phyloP scores from a whole-genome alignment of 2,113 vertebrate species.

The Solenodon paradoxus region DNA sequence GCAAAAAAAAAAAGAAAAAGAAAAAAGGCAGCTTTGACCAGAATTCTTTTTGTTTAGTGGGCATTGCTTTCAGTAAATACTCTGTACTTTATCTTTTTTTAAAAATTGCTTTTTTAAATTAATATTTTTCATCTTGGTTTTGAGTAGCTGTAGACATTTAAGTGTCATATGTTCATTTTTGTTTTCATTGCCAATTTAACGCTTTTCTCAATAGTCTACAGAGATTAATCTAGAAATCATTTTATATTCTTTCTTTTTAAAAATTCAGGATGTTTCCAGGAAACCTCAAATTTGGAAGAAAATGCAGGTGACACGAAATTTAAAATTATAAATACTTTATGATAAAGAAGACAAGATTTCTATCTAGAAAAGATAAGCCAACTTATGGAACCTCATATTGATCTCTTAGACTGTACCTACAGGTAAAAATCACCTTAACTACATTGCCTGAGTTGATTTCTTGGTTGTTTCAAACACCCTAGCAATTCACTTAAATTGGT shows the following conservation, averaged over 20 bases:
- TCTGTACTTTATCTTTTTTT: not conserved
- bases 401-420: not conserved
- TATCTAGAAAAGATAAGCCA: not conserved
- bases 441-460: not conserved
- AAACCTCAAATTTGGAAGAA: not conserved
- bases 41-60: not conserved
- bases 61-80: conserved; percentile 38
- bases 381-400: not conserved
- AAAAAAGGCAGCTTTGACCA: not conserved
- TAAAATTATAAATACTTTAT: not conserved
- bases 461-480: not conserved
- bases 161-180: not conserved
- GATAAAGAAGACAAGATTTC: not conserved
- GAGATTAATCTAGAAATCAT: not conserved
- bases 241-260: not conserved
- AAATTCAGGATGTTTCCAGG: not conserved
- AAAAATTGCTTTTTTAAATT: not conserved
- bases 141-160: not conserved
- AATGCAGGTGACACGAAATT: not conserved
- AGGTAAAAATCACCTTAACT: not conserved
- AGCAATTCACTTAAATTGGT: not conserved
- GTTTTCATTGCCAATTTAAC: not conserved
- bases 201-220: not conserved
- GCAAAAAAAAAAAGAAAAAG: not conserved
- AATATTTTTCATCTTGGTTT: not conserved